Conservation (phyloP, 2,113 vertebrate genomes). For the Antennarius striatus region DNA sequence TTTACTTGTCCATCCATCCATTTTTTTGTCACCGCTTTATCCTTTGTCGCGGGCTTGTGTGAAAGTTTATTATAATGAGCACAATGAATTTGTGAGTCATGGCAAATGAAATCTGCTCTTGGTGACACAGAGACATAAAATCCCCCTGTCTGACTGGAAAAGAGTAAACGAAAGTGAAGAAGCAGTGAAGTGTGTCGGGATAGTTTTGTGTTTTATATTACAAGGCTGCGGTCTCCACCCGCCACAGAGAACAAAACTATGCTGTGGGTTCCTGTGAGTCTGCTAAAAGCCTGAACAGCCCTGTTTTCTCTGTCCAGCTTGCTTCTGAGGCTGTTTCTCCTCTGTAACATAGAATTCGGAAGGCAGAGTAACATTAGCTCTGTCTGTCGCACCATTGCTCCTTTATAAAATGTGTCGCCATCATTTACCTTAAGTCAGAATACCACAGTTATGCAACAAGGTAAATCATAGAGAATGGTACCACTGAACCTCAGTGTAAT, state of each 20-base stretch:
- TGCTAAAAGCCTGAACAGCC: slow-evolving; percentile 60
- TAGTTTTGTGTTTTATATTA: slow-evolving; percentile 59
- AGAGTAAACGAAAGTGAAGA: slow-evolving; percentile 13
- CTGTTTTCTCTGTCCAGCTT: slow-evolving; percentile 36
- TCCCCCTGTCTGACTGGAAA: not conserved
- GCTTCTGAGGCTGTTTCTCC: slow-evolving; percentile 3
- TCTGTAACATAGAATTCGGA: slow-evolving; percentile 38
- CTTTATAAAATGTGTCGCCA: not conserved
- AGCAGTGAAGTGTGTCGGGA: slow-evolving; percentile 33
- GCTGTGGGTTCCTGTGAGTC: slow-evolving; percentile 56
- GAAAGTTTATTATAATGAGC: no score
- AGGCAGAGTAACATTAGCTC: slow-evolving; percentile 23
- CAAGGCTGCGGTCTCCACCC: slow-evolving; percentile 50
- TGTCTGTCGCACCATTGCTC: not conserved
- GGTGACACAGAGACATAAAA: not conserved
- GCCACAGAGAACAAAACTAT: slow-evolving; percentile 52
- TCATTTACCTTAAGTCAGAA: slow-evolving; percentile 10
- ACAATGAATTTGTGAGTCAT: not conserved
- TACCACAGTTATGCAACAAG: slow-evolving; percentile 13
- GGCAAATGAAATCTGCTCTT: not conserved
- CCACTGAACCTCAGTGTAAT: not conserved
- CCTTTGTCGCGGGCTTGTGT: no score
- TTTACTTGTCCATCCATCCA: no score
- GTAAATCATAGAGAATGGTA: not conserved
- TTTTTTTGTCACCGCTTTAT: no score